These are phyloP conservation scores for Cinclus cinclus DNA, from an alignment of 2,113 vertebrate species.

Conservation along the genomic window DNA sequence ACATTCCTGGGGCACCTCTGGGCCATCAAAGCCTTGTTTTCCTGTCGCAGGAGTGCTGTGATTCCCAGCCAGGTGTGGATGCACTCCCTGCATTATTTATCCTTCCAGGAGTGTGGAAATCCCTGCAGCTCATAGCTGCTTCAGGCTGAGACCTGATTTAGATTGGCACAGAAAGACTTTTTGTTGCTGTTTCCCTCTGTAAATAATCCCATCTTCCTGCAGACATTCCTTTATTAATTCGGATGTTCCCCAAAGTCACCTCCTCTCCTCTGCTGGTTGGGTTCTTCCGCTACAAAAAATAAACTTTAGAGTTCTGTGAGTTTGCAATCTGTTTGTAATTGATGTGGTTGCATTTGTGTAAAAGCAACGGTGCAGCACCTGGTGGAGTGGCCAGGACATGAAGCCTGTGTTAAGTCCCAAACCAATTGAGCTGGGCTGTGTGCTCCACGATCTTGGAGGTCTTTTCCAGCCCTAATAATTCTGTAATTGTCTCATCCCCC, in stretches of 20 bases:
- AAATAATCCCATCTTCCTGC: neutral
- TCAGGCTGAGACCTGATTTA: neutral
- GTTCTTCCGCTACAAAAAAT: neutral
- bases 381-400: neutral
- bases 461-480: neutral
- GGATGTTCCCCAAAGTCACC: neutral
- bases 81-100: neutral
- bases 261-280: neutral
- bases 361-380: neutral
- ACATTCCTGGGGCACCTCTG: neutral
- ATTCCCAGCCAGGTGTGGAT: neutral
- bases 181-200: neutral
- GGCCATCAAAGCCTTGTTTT: neutral
- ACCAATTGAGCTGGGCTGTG: fast-evolving
- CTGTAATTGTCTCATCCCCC: neutral
- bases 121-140: neutral
- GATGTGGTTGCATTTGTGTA: neutral
- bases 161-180: neutral
- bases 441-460: neutral
- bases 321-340: neutral
- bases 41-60: neutral
- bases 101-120: neutral
- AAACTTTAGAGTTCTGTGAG: neutral
- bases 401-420: neutral
- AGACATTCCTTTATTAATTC: neutral